Base-by-base conservation (phyloP, 2,888 invertebrate genomes). In the Oscheius sp. region DNA sequence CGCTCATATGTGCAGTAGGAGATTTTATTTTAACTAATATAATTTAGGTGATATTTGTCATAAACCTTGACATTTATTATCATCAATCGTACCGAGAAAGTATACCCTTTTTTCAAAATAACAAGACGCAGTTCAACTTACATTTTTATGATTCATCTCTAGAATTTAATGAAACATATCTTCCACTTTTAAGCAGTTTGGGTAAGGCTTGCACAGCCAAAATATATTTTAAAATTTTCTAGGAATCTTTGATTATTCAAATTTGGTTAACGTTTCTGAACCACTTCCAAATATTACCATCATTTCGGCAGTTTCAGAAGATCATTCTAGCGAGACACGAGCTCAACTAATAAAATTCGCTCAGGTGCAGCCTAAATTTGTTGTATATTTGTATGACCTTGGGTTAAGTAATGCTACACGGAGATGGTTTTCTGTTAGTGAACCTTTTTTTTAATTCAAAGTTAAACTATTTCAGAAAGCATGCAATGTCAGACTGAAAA, bases 371-470 rank as follows among this genome's bases (percentile, higher is more conserved):
- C 55, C 55, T n/a, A 2, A 34, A 5, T 55, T 20, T n/a, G n/a
- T 8, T 17, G 12, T 55, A 15, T n/a, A 33, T 12, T n/a, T 55
- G 33, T 55, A 55, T n/a, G 55, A 55, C 17, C 33, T 55, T n/a
- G 55, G 55, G n/a, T 17, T 55, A 34, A 55, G n/a, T n/a, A 55
- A 55, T 33, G 23, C 33, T 2, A 34, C 55, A 5, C 33, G 37
- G 20, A 17, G 5, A 0, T 55, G 55, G 55, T 55, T 55, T 23
- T 20, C 33, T 10, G 55, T 55, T 5, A 3, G 55, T 8, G 27
- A 37, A 6, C 8, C 37, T 37, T 37, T 37, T 37, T 37, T 37
- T 37, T 37, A n/a, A n/a, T 37, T 37, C 37, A 37, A 37, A 12
- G 6, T 15, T 37, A 10, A 37, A 37, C 20, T 27, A 31, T 17